Conservation (phyloP, 1,140 invertebrate species). For the Lutraria rhynchaena region DNA sequence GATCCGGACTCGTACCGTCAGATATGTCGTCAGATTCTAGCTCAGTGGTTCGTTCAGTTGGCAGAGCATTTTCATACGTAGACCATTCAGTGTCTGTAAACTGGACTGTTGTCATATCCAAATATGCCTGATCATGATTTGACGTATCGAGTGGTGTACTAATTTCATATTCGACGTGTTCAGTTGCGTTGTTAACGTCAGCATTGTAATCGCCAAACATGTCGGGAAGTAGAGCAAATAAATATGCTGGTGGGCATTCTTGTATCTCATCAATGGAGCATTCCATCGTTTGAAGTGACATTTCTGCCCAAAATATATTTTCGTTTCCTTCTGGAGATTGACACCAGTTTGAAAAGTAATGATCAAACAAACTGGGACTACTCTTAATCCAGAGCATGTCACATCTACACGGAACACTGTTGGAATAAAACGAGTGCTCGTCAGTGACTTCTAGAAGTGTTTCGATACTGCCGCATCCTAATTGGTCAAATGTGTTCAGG, state of each 20-base stretch:
- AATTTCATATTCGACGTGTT: too few species aligned
- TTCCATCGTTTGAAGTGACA: not conserved
- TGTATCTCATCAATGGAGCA: not conserved
- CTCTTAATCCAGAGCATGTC: constrained; percentile 12
- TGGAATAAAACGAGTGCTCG: constrained; percentile 2
- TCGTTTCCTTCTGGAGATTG: not conserved
- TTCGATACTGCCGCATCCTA: constrained; percentile 21
- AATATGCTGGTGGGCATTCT: not conserved
- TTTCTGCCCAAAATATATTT: not conserved
- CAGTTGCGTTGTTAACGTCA: not conserved
- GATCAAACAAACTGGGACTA: not conserved
- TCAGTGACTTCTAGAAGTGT: not conserved
- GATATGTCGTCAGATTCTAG: too few species aligned
- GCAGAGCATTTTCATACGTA: too few species aligned
- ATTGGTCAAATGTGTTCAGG: not conserved
- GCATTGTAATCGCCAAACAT: not conserved
- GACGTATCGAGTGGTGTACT: too few species aligned
- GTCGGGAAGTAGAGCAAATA: not conserved
- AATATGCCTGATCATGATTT: too few species aligned
- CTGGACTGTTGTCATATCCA: too few species aligned
- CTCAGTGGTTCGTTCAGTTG: too few species aligned
- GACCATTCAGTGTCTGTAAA: too few species aligned
- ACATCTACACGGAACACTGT: constrained; percentile 28
- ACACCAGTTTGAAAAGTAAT: constrained; percentile 36
- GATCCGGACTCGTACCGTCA: too few species aligned